A percentile compares a stretch with the other conserved stretches of the same genome.
These are phyloP conservation scores for Xestoiulus laeticollis DNA, from an alignment of 2,888 invertebrate genomes.

Conservation along the genomic window DNA sequence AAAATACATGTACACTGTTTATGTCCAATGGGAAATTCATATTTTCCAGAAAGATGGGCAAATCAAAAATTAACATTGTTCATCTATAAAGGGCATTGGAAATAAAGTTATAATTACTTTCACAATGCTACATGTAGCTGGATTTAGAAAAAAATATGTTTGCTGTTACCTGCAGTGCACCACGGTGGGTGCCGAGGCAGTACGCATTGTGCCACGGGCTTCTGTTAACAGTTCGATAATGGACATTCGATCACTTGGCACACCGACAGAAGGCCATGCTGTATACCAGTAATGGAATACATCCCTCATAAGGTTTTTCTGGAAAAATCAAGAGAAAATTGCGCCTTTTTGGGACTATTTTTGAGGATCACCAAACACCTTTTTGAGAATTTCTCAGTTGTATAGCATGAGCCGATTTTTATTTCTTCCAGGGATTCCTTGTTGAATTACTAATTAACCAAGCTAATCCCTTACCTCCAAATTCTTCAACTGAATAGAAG, in stretches of 20 bases:
- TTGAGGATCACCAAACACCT: too few relatives aligned
- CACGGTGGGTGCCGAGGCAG: conserved; percentile 76
- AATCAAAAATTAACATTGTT: too few relatives aligned
- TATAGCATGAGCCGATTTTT: too few relatives aligned
- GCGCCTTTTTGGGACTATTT: background rate
- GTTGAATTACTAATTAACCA: background rate
- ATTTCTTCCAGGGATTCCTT: too few relatives aligned
- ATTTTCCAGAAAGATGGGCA: too few relatives aligned
- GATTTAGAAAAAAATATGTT: background rate
- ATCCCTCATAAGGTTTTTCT: conserved; percentile 84
- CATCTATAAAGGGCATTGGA: too few relatives aligned
- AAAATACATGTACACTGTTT: too few relatives aligned
- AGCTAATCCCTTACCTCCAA: conserved; percentile 60
- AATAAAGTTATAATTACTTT: background rate
- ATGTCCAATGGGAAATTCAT: too few relatives aligned
- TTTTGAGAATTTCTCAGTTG: too few relatives aligned
- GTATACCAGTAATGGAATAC: conserved; percentile 93
- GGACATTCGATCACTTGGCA: conserved; percentile 83
- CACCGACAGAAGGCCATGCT: conserved; percentile 87
- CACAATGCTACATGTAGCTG: too few relatives aligned
- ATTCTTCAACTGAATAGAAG: conserved; percentile 80
- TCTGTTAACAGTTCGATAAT: conserved; percentile 88
- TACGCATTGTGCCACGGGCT: conserved; percentile 72
- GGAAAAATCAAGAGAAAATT: conserved; percentile 60
- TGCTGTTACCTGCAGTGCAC: conserved; percentile 74